These are phyloP conservation scores for Chiroxiphia lanceolata DNA, from an alignment of 2,797 vertebrate species.

Conservation along the genomic window DNA sequence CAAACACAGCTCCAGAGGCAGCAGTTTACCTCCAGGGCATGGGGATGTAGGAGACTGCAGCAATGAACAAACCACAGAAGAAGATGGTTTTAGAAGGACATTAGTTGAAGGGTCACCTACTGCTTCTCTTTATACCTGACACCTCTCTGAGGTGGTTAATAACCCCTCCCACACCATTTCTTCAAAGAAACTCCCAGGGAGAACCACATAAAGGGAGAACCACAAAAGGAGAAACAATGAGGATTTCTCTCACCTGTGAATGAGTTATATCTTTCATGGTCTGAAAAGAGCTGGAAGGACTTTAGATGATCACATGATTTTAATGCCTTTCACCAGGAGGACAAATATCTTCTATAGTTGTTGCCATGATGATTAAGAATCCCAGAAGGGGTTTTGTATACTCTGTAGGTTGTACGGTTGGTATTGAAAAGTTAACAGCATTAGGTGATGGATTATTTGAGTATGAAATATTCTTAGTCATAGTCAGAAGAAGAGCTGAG, in stretches of 20 bases:
- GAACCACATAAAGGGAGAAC: background rate
- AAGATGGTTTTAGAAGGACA: background rate
- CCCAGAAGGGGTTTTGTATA: constrained; percentile 10
- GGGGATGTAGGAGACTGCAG: background rate
- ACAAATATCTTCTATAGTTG: constrained; percentile 25
- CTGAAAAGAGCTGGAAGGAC: background rate
- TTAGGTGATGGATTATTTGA: constrained; percentile 63
- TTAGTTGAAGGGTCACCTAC: background rate
- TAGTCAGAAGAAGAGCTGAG: constrained; percentile 41
- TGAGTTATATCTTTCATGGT: background rate
- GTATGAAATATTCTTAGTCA: constrained; percentile 66
- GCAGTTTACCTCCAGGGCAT: background rate
- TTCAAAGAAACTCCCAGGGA: background rate
- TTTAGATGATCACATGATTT: constrained; percentile 14
- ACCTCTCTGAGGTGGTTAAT: background rate
- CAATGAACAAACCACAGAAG: background rate
- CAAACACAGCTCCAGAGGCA: background rate
- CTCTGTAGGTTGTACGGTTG: constrained; percentile 22
- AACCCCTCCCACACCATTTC: background rate
- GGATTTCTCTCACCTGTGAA: constrained; percentile 10
- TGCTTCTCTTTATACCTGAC: background rate
- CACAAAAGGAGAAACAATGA: constrained; percentile 4
- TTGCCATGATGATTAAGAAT: constrained; percentile 38
- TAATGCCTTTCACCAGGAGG: constrained; percentile 10
- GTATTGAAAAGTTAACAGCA: constrained; percentile 64